Base-by-base conservation (phyloP, 2,888 invertebrate species). In the Ischnus inquisitorius region DNA sequence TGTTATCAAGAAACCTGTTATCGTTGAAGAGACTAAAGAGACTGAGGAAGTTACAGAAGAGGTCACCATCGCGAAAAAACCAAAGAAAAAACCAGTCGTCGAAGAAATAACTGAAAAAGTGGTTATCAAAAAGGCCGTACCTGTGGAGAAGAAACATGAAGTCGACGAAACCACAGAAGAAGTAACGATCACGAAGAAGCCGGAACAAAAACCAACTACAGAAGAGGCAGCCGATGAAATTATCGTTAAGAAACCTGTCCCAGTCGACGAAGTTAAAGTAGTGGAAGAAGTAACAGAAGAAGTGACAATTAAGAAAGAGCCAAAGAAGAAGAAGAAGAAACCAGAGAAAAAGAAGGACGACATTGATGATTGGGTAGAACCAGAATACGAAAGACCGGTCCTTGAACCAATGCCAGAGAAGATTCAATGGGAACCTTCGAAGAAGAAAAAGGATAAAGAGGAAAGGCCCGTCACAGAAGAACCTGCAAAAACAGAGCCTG, bases 151-250 rank as follows among this genome's bases (percentile, higher is more conserved):
- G 60, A 79, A 84, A 43, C 83, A 80, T 69, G 86, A 87, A 51
- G 77, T 82, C 87, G 84, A 89, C 88, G 90, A 92, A 68, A 88
- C 85, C n/a, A 83, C 88, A 0, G 89, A 90, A 43, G 87, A 88
- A 77, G 79, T 90, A 22, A 85, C 86, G 4, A 76, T 88, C 0
- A 86, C 88, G 65, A 90, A 93, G 43, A 85, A 60, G 91, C 74
- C 93, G 93, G 22, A 88, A 34, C 88, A 88, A 41, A 94, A 85
- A 93, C 94, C 19, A 94, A 95, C 88, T 95, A 95, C 90, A 93
- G 88, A 93, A 48, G 93, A 93, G 28, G 93, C 93, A 54, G 91
- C 92, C 22, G 93, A 94, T 5, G 94, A 94, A 83, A 89, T 94
- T 19, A 90, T 91, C 0, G 79, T 90, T 65, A 86, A 88, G 71